Base-by-base conservation (phyloP, 2,797 vertebrate genomes). In the Premnoplex brunnescens region DNA sequence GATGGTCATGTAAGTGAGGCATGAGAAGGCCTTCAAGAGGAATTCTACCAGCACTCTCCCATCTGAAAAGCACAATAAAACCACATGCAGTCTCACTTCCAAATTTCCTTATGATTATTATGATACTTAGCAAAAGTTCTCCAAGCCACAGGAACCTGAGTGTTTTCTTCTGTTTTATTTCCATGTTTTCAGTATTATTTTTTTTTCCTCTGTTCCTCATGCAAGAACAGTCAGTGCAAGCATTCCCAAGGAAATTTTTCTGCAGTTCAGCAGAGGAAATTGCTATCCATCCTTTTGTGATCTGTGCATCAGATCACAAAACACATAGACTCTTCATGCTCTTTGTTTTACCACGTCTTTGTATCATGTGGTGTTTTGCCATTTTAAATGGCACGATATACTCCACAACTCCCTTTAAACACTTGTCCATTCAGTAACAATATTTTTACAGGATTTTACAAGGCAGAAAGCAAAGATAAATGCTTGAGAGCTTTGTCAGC, bases 381-480 rank as follows among this genome's bases (percentile, higher is more conserved):
- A 16, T 69, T 94, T 96, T 58, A 84, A 89, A 67, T 39, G 63
- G 32, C 52, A 79, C 2, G 1, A 81, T 18, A 56, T 46, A 14
- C 37, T 87, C 52, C 63, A 44, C 37, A 37, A 69, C 85, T 78
- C 46, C 84, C 51, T 91, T 69, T 52, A 81, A 88, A 67, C 19
- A 60, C 85, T 81, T 75, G 14, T 59, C 58, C 81, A 22, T 58
- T 69, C 7, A 10, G 26, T 56, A 88, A 67, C 62, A 84, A 66
- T 80, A 83, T 92, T 95, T 95, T 89, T 78, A 88, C 72, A 77
- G 18, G 43, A 63, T 78, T 39, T 89, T 76, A 75, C 75, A 76
- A 71, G 54, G 84, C 44, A 92, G 62, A 92, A 94, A 69, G 59
- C 36, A 78, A 89, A 83, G 84, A 94, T 76, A 86, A 95, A 93